These are phyloP conservation scores for Typhlichthys subterraneus DNA, from an alignment of 2,797 vertebrate species.

Conservation along the genomic window DNA sequence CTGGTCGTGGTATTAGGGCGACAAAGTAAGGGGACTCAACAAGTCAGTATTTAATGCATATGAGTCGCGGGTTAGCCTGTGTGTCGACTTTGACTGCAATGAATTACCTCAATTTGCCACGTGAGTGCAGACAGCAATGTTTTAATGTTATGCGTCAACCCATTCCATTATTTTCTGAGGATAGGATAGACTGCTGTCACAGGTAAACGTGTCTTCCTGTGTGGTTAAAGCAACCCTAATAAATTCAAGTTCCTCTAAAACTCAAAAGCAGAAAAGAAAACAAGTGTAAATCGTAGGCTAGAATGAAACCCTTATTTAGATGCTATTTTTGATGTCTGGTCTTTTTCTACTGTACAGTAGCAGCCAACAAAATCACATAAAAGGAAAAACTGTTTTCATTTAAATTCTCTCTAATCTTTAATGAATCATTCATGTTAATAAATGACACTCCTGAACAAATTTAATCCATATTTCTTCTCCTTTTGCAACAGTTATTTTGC, in stretches of 20 bases:
- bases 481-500: too few species aligned
- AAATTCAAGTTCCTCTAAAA: slow-evolving; percentile 55
- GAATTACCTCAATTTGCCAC: slow-evolving; percentile 5
- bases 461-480: too few species aligned
- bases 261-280: slow-evolving; percentile 24
- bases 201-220: slow-evolving; percentile 60
- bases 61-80: slow-evolving; percentile 4
- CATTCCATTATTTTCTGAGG: slow-evolving; percentile 54
- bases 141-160: slow-evolving; percentile 45
- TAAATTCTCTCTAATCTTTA: too few species aligned
- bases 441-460: too few species aligned
- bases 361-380: too few species aligned
- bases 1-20: background rate
- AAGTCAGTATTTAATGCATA: background rate
- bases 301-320: slow-evolving; percentile 5
- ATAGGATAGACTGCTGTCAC: slow-evolving; percentile 23
- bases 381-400: too few species aligned
- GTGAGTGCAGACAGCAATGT: background rate
- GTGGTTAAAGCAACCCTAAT: slow-evolving; percentile 58
- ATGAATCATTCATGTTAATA: too few species aligned
- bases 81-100: slow-evolving; percentile 6
- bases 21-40: background rate
- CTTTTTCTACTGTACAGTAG: too few species aligned
- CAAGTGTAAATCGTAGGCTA: slow-evolving; percentile 26
- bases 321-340: background rate